Conservation (phyloP, 2,113 vertebrate species). For the Dromaius novaehollandiae region DNA sequence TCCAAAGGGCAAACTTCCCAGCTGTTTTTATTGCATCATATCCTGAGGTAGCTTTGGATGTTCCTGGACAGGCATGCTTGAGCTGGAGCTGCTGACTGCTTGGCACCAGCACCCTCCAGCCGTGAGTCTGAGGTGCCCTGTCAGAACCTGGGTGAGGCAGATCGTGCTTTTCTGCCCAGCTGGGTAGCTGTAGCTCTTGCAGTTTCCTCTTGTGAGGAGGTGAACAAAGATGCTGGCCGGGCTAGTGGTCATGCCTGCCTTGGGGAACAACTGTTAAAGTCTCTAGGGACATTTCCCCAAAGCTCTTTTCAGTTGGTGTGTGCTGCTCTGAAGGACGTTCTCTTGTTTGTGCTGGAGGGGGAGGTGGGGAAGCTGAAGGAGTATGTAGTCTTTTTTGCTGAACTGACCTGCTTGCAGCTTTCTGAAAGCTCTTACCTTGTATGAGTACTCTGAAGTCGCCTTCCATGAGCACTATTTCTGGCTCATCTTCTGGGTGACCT, state of each 20-base stretch:
- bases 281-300: neutral
- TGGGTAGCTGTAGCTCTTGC: neutral
- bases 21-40: neutral
- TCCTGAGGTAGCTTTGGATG: neutral
- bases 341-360: neutral
- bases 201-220: fast-evolving
- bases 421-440: neutral
- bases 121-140: neutral
- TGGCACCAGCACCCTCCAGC: neutral
- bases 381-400: neutral
- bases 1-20: neutral
- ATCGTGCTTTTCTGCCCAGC: neutral
- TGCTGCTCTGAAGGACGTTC: fast-evolving
- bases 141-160: fast-evolving
- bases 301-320: neutral
- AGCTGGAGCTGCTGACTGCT: neutral
- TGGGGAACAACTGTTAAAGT: fast-evolving
- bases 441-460: neutral
- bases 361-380: neutral
- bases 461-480: neutral
- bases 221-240: neutral
- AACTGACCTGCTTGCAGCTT: neutral
- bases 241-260: neutral
- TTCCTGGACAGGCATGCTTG: neutral
- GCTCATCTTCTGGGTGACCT: neutral